Conservation (phyloP, 2,888 invertebrate genomes). For the Drosophila anceps region DNA sequence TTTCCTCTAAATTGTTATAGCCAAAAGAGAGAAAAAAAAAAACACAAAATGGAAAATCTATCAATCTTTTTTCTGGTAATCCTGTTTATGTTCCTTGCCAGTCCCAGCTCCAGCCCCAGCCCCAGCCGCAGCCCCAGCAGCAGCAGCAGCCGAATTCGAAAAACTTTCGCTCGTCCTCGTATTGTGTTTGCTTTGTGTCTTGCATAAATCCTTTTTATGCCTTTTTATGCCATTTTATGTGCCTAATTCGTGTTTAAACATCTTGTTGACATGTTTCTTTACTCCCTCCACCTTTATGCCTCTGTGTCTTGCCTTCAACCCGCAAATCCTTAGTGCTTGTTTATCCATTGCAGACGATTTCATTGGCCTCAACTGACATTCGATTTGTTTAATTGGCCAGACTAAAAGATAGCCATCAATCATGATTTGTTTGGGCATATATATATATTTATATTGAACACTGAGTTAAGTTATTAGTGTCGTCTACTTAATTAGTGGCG, state of each 20-base stretch:
- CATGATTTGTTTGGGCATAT: slow-evolving; percentile 45
- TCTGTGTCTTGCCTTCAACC: background rate
- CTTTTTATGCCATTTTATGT: slow-evolving; percentile 66
- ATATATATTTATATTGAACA: background rate
- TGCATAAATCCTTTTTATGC: slow-evolving; percentile 76
- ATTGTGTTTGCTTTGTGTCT: slow-evolving; percentile 64
- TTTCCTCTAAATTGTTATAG: slow-evolving; percentile 56
- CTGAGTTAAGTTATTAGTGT: slow-evolving; percentile 20
- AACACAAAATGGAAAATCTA: slow-evolving; percentile 63
- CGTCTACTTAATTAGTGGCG: slow-evolving; percentile 56
- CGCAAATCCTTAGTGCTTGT: slow-evolving; percentile 20
- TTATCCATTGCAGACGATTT: slow-evolving; percentile 32
- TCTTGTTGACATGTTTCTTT: slow-evolving; percentile 69
- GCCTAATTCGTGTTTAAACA: slow-evolving; percentile 81
- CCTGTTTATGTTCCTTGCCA: slow-evolving; percentile 70
- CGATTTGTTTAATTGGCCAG: slow-evolving; percentile 73
- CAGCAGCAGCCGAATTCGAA: slow-evolving; percentile 3
- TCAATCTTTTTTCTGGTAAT: slow-evolving; percentile 75
- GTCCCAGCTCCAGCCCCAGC: no score
- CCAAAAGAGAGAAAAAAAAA: slow-evolving; percentile 13
- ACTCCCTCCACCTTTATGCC: background rate
- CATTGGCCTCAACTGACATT: slow-evolving; percentile 58
- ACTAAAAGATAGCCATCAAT: slow-evolving; percentile 77
- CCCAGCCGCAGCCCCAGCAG: slow-evolving; percentile 9
- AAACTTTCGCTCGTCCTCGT: slow-evolving; percentile 23